These are phyloP conservation scores for Hypsibius dujardini DNA, from an alignment of 1,140 invertebrate species.

Conservation along the genomic window DNA sequence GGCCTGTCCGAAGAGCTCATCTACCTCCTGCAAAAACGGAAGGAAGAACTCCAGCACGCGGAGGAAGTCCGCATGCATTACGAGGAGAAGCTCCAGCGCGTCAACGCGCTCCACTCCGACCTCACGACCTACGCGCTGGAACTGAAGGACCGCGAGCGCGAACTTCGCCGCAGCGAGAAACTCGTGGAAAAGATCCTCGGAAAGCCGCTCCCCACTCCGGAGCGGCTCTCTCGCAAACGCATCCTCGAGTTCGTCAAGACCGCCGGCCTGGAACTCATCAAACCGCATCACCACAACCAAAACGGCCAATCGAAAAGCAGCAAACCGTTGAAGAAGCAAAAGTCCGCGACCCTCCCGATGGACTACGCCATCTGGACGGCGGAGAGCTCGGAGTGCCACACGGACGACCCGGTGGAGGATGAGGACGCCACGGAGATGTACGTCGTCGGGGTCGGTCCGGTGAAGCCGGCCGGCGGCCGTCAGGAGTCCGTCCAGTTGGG, in stretches of 20 bases:
- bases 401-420: neutral
- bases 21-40: constrained; percentile 44
- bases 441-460: no score
- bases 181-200: constrained; percentile 12
- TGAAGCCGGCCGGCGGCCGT: neutral
- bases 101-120: constrained; percentile 79
- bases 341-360: constrained; percentile 11
- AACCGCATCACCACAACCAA: neutral
- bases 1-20: neutral
- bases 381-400: neutral
- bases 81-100: constrained; percentile 69
- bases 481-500: neutral
- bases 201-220: neutral
- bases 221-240: neutral
- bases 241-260: constrained; percentile 1
- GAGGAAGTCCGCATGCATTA: constrained; percentile 78
- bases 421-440: neutral
- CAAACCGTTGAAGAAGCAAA: neutral
- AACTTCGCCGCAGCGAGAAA: constrained; percentile 35
- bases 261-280: constrained; percentile 8
- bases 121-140: constrained; percentile 62
- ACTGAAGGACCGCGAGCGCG: constrained; percentile 63
- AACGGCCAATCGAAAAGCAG: neutral
- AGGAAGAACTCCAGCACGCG: constrained; percentile 66
- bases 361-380: constrained; percentile 16